These are phyloP conservation scores for Stictonetta naevosa DNA, from an alignment of 2,113 vertebrate genomes.

Conservation along the genomic window DNA sequence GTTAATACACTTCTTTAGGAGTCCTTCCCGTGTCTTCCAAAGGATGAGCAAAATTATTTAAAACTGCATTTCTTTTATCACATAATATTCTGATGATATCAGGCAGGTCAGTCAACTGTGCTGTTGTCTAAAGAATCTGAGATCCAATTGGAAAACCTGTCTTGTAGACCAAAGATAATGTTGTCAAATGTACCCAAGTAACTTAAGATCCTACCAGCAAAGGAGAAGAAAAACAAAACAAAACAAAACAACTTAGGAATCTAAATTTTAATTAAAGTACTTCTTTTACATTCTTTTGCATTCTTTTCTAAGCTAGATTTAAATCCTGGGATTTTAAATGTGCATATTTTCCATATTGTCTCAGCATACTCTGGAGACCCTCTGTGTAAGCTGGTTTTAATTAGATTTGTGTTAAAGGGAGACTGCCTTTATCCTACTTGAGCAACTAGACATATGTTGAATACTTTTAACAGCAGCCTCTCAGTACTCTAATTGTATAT, in stretches of 20 bases:
- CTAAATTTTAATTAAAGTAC: not conserved
- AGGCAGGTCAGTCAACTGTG: not conserved
- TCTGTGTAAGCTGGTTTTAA: conserved; percentile 24
- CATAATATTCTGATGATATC: not conserved
- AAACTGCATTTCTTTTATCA: not conserved
- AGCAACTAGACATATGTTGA: not conserved
- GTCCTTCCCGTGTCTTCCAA: not conserved
- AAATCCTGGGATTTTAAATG: not conserved
- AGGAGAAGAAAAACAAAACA: not conserved
- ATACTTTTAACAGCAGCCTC: not conserved
- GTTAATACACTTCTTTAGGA: not conserved
- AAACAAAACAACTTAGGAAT: not conserved
- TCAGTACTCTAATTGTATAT: not conserved
- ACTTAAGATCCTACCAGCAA: not conserved
- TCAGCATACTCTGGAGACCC: not conserved
- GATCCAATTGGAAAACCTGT: not conserved
- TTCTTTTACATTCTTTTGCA: not conserved
- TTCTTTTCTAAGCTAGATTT: not conserved
- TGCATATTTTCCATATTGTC: not conserved
- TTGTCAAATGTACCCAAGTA: not conserved
- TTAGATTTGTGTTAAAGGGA: conserved; percentile 11
- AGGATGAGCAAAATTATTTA: not conserved
- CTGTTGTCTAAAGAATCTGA: not conserved
- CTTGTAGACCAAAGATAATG: not conserved
- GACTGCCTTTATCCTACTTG: not conserved